phyloP scores from a whole-genome alignment of 2,113 vertebrate genomes.

The Lepisosteus osseus region DNA sequence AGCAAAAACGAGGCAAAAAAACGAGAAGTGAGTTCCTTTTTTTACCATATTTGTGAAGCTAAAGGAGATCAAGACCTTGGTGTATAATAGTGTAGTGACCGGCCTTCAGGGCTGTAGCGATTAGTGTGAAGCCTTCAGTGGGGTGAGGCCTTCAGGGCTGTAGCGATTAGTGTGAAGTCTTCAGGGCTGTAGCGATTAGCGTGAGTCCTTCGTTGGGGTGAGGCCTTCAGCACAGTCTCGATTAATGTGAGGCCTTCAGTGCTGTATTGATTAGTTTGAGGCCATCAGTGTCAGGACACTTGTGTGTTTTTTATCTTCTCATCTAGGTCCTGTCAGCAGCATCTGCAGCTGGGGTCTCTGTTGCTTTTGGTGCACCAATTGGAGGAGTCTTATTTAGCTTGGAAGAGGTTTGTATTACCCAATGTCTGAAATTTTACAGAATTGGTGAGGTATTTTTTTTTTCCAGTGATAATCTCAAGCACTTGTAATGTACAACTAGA shows the following conservation, averaged over 20 bases:
- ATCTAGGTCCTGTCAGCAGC: conserved; percentile 91
- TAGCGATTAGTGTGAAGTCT: no score
- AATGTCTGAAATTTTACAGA: no score
- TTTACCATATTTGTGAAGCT: no score
- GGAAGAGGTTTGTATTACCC: conserved; percentile 80
- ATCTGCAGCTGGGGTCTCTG: conserved; percentile 94
- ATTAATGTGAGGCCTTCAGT: conserved; percentile 1
- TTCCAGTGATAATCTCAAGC: no score
- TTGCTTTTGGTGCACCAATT: conserved; percentile 97
- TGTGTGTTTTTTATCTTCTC: conserved; percentile 13
- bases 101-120: neutral
- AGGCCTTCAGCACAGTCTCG: neutral
- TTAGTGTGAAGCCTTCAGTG: neutral
- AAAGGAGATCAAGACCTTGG: no score
- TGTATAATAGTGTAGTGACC: no score
- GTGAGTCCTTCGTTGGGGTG: no score
- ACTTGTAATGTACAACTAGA: no score
- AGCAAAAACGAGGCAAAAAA: conserved; percentile 99
- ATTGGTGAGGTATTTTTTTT: no score
- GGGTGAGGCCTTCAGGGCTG: no score
- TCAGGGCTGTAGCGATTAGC: no score
- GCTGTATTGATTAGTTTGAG: no score
- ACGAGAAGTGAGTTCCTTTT: conserved; percentile 76
- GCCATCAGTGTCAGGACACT: conserved; percentile 17
- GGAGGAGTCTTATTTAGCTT: conserved; percentile 96